phyloP scores from a whole-genome alignment of 2,797 vertebrate genomes.

The Pampus argenteus region DNA sequence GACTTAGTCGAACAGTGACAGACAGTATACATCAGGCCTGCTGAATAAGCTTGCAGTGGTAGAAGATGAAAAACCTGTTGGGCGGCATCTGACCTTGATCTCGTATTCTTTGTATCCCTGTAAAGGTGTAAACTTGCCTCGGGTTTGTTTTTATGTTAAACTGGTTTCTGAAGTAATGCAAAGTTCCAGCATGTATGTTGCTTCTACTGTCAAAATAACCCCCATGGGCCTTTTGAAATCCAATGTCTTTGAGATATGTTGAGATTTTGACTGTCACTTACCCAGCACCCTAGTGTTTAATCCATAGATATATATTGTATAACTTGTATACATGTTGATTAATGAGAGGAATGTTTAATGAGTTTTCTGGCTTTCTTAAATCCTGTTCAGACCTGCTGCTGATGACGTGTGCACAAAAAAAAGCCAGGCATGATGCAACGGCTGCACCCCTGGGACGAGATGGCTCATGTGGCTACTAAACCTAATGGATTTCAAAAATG shows the following conservation, averaged over 20 bases:
- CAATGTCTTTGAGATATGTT: not conserved
- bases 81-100: conserved; percentile 23
- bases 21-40: not conserved
- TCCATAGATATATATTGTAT: too few species aligned
- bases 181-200: not conserved
- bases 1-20: too few species aligned
- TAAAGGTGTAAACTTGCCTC: conserved; percentile 21
- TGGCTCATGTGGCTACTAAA: not conserved
- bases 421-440: conserved; percentile 1
- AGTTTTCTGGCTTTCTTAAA: too few species aligned
- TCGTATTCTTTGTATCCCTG: conserved; percentile 41
- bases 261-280: not conserved
- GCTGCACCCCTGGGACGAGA: conserved; percentile 15
- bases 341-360: not conserved
- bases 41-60: not conserved
- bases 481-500: not conserved
- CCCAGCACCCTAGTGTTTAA: not conserved
- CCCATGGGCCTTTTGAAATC: not conserved
- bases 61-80: conserved; percentile 18
- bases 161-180: conserved; percentile 10
- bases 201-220: not conserved
- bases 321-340: too few species aligned
- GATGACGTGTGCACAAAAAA: not conserved
- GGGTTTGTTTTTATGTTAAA: conserved; percentile 24
- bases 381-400: conserved; percentile 15